Evolutionary conservation across 2,888 invertebrate genomes (phyloP).

Genomic region (Phytoseiulus persimilis): DNA sequence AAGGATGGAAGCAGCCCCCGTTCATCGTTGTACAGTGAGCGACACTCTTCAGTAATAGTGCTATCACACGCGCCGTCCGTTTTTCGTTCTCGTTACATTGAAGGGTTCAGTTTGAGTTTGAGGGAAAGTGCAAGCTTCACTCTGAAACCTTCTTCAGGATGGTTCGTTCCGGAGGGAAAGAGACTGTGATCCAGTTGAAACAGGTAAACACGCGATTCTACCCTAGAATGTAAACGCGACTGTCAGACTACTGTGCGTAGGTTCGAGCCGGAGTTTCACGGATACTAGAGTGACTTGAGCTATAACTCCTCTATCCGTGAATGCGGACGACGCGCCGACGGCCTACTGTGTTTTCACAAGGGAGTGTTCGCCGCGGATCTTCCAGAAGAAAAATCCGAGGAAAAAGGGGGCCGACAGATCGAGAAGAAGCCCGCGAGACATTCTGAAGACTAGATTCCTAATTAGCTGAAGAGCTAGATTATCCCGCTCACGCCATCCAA

Average conservation of each 20-base stretch:
- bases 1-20: not conserved
- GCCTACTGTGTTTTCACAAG: not conserved
- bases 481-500: not conserved
- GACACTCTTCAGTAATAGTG: not conserved
- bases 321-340: not conserved
- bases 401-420: not conserved
- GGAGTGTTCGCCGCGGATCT: not conserved
- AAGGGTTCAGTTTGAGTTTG: not conserved
- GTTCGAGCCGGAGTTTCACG: no score
- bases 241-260: no score
- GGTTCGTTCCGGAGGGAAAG: constrained; percentile 36
- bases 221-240: no score
- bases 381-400: not conserved
- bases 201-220: constrained; percentile 13
- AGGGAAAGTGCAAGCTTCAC: not conserved
- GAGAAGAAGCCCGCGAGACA: not conserved
- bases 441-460: not conserved
- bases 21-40: not conserved
- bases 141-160: not conserved
- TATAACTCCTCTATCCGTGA: not conserved
- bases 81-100: not conserved
- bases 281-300: not conserved
- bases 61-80: not conserved
- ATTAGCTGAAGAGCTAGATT: not conserved
- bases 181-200: constrained; percentile 17